Percentiles rank a stretch among this genome's conserved stretches.
Conservation (phyloP, 2,888 invertebrate species). For the Limnephilus lunatus region DNA sequence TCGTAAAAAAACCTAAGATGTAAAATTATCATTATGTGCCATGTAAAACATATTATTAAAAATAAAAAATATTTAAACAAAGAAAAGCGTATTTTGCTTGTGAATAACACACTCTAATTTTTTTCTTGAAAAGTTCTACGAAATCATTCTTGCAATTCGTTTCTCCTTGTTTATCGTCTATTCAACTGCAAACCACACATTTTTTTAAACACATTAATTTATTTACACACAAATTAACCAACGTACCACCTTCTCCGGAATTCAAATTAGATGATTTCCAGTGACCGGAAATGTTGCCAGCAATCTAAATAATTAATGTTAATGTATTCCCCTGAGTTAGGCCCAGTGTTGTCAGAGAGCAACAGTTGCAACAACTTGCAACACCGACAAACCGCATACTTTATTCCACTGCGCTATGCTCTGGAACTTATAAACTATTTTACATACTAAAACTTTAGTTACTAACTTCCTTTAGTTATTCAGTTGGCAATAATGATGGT, state of each 20-base stretch:
- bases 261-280: neutral
- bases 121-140: no score
- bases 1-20: no score
- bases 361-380: neutral
- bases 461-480: neutral
- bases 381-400: neutral
- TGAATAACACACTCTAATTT: no score
- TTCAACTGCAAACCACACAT: neutral
- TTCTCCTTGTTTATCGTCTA: no score
- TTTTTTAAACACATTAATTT: neutral
- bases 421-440: neutral
- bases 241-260: neutral
- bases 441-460: neutral
- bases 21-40: no score
- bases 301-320: neutral
- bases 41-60: no score
- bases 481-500: neutral
- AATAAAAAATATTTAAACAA: no score
- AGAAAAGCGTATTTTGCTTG: no score
- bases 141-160: no score
- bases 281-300: neutral
- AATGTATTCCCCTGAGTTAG: neutral
- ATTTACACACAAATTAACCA: neutral
- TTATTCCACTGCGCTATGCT: neutral
- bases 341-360: neutral